These are phyloP conservation scores for Hystrix brachyura DNA, from an alignment of 2,113 vertebrate species.

Conservation along the genomic window DNA sequence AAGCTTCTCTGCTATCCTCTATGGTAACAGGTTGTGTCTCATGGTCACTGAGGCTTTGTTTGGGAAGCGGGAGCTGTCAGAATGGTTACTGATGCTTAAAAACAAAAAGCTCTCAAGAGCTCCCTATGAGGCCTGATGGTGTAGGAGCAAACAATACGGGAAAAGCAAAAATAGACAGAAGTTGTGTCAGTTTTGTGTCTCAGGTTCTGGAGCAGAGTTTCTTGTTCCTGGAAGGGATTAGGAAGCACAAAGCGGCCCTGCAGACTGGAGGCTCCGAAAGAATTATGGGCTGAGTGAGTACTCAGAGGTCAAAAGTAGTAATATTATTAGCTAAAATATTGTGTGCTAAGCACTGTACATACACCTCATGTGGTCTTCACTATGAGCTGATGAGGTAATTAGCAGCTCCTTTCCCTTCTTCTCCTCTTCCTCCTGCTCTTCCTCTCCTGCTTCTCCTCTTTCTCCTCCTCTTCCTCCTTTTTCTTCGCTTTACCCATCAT, in stretches of 20 bases:
- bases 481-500: neutral
- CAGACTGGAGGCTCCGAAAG: neutral
- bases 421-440: neutral
- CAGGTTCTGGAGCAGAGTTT: neutral
- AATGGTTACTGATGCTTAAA: slow-evolving; percentile 22
- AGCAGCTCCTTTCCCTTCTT: neutral
- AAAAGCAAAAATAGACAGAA: neutral
- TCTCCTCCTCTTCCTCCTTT: neutral
- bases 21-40: neutral
- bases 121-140: neutral
- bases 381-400: neutral
- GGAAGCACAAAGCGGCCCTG: neutral
- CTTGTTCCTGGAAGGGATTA: neutral
- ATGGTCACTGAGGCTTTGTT: neutral
- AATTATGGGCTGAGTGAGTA: neutral
- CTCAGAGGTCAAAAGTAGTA: neutral
- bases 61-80: neutral
- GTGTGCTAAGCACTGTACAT: neutral
- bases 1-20: neutral
- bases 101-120: neutral
- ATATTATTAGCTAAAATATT: neutral
- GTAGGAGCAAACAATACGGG: neutral
- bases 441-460: neutral
- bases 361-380: neutral
- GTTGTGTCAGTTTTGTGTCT: neutral